Conservation (phyloP, 2,888 invertebrate species). For the Troides aeacus region DNA sequence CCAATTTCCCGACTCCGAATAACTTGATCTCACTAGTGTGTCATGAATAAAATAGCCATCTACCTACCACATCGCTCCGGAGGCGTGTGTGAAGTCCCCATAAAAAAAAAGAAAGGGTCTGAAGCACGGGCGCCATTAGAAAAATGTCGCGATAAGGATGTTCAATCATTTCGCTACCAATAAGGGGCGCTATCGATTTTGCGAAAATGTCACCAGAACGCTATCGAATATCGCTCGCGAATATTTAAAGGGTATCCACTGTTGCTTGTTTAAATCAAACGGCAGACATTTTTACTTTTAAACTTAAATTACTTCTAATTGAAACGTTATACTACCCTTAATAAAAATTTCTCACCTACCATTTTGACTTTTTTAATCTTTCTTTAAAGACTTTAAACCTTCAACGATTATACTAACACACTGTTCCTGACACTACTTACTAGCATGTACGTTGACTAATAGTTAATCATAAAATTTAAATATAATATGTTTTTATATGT, state of each 20-base stretch:
- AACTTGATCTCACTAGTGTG: constrained; percentile 24
- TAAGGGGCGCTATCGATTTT: constrained; percentile 79
- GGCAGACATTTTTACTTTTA: background rate
- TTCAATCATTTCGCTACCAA: constrained; percentile 80
- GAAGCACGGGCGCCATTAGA: constrained; percentile 77
- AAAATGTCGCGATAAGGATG: constrained; percentile 80
- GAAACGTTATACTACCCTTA: background rate
- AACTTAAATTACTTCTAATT: background rate
- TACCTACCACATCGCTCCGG: constrained; percentile 30
- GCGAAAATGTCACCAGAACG: constrained; percentile 66
- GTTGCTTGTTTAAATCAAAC: constrained; percentile 15
- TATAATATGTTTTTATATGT: no score
- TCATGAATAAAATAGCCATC: constrained; percentile 31
- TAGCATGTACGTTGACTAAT: no score
- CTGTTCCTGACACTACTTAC: no score
- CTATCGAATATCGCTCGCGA: constrained; percentile 26
- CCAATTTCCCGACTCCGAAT: constrained; percentile 29
- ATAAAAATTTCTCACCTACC: background rate
- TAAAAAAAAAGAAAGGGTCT: constrained; percentile 70
- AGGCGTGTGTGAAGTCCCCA: constrained; percentile 53
- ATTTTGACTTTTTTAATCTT: no score
- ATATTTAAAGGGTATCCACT: constrained; percentile 23
- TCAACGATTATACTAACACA: no score
- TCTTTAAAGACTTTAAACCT: no score
- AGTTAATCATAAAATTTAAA: no score